A percentile compares a stretch with the other conserved stretches of the same genome.
Conservation (phyloP, 2,113 vertebrate species). For the Thalassarche chlororhynchos region DNA sequence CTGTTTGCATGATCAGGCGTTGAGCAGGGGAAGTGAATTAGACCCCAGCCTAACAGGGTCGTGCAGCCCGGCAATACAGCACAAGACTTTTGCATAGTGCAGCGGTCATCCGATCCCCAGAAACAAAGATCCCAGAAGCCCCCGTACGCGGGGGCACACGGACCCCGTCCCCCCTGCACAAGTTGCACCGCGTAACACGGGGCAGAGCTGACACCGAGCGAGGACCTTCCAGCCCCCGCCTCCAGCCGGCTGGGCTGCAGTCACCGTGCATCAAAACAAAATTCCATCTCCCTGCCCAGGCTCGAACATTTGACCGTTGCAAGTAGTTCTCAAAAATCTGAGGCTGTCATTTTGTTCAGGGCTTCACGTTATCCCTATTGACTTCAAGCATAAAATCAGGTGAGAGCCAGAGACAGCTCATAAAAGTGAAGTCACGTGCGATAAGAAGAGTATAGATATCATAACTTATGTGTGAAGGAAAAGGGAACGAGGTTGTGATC, state of each 20-base stretch:
- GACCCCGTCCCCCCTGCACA: not conserved
- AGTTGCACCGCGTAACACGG: fast-evolving
- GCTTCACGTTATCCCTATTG: not conserved
- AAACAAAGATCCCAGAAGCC: not conserved
- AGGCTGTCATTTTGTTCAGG: not conserved
- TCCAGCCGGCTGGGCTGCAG: not conserved
- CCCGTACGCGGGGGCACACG: fast-evolving
- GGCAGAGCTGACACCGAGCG: not conserved
- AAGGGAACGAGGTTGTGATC: conserved; percentile 18
- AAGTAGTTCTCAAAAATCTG: not conserved
- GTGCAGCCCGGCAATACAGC: not conserved
- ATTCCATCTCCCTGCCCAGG: not conserved
- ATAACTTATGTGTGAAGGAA: not conserved
- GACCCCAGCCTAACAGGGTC: not conserved
- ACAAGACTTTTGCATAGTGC: not conserved
- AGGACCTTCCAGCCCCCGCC: not conserved
- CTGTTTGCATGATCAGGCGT: fast-evolving
- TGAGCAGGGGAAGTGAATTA: not conserved
- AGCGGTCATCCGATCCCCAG: not conserved
- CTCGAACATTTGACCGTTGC: not conserved
- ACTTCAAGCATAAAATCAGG: conserved; percentile 24
- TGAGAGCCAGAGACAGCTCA: not conserved
- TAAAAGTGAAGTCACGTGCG: not conserved
- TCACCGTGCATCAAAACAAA: no score
- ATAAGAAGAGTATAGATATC: conserved; percentile 43